Evolutionary conservation across 1,140 invertebrate genomes (phyloP).

Genomic region (Drosophila burlai): DNA sequence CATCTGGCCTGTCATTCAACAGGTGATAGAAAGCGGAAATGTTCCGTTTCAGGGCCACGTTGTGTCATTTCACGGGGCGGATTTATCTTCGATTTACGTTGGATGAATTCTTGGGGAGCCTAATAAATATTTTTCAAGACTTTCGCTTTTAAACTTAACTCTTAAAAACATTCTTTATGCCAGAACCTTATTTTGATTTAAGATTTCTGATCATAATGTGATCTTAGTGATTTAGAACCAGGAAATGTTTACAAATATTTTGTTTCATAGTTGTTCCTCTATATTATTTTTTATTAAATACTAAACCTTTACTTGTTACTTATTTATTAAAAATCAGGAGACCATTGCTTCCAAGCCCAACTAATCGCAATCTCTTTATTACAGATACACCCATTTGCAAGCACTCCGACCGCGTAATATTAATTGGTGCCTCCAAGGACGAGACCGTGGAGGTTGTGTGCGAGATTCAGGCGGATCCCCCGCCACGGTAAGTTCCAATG

Average conservation of each 20-base stretch:
- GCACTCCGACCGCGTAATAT: constrained; percentile 89
- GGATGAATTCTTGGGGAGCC: background rate
- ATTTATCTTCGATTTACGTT: constrained; percentile 1
- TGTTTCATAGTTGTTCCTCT: background rate
- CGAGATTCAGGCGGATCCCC: constrained; percentile 94
- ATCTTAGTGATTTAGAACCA: background rate
- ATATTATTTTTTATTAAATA: background rate
- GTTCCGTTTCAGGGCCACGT: background rate
- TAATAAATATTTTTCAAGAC: background rate
- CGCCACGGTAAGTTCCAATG: constrained; percentile 86
- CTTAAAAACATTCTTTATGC: background rate
- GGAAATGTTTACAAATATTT: background rate
- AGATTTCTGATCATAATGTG: too few relatives aligned
- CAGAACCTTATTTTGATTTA: background rate
- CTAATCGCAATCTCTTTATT: constrained; percentile 21
- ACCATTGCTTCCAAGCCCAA: background rate
- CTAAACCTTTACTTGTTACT: background rate
- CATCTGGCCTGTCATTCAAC: constrained; percentile 29
- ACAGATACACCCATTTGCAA: constrained; percentile 93
- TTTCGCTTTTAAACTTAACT: background rate
- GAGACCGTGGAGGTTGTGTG: constrained; percentile 94
- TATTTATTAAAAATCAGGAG: background rate
- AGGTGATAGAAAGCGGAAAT: constrained; percentile 27
- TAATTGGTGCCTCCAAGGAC: constrained; percentile 93
- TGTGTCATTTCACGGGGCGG: background rate